These are phyloP conservation scores for Somateria mollissima DNA, from an alignment of 2,797 vertebrate genomes.

Conservation along the genomic window DNA sequence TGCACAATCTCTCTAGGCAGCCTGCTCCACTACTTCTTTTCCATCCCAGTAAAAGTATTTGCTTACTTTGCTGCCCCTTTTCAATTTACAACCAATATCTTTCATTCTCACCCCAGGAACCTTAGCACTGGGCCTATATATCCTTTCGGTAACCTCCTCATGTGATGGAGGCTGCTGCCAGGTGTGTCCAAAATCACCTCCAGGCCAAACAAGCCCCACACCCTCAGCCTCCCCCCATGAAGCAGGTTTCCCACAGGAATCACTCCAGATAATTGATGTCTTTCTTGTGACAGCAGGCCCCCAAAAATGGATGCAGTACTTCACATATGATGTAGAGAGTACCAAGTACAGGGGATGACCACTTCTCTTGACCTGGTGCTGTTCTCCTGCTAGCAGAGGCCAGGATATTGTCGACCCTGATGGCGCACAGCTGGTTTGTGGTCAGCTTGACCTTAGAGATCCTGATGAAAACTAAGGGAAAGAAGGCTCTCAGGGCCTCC, in stretches of 20 bases:
- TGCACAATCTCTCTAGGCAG: neutral
- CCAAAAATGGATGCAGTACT: neutral
- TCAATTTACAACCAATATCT: neutral
- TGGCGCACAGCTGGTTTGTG: accelerated
- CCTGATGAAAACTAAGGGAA: neutral
- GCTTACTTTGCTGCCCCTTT: neutral
- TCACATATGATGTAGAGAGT: neutral
- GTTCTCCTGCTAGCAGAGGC: neutral
- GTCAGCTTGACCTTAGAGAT: neutral
- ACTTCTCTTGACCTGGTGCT: neutral
- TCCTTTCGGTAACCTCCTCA: neutral
- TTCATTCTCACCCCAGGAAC: neutral
- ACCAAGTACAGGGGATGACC: neutral
- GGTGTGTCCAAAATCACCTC: neutral
- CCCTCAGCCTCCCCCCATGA: neutral
- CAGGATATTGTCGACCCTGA: neutral
- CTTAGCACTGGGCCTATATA: neutral
- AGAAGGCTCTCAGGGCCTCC: neutral
- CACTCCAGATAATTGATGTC: neutral
- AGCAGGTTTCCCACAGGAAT: accelerated
- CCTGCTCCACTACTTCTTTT: neutral
- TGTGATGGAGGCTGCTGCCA: neutral
- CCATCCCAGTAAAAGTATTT: neutral
- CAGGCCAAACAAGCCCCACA: neutral
- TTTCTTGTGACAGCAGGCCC: neutral